Percentiles rank a stretch among this genome's conserved stretches.
These are phyloP conservation scores for Limnephilus lunatus DNA, from an alignment of 2,888 invertebrate species.

Conservation along the genomic window DNA sequence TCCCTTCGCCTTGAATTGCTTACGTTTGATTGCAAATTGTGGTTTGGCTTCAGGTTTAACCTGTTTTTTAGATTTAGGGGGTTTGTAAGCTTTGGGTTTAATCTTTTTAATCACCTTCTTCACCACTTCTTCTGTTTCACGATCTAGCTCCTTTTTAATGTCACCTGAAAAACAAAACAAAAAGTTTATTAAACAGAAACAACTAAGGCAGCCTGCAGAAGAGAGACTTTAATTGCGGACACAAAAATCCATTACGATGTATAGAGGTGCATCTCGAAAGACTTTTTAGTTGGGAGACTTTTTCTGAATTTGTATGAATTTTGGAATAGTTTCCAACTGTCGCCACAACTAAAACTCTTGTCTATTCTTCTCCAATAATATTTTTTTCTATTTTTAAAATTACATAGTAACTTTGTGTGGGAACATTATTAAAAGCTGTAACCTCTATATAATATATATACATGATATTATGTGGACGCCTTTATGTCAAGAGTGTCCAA, in stretches of 20 bases:
- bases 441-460: neutral
- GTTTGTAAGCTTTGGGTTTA: conserved; percentile 12
- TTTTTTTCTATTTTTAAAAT: too few species aligned
- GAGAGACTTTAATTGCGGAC: too few species aligned
- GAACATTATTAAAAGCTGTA: neutral
- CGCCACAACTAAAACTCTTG: too few species aligned
- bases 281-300: too few species aligned
- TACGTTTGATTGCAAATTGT: conserved; percentile 74
- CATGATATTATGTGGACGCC: neutral
- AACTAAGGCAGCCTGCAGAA: too few species aligned
- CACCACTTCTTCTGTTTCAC: conserved; percentile 66
- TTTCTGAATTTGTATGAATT: too few species aligned
- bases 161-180: conserved; percentile 71
- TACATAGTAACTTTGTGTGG: too few species aligned
- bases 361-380: too few species aligned
- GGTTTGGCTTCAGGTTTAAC: conserved; percentile 68
- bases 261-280: too few species aligned
- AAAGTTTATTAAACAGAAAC: neutral
- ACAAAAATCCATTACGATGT: too few species aligned
- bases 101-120: conserved; percentile 66
- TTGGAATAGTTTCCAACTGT: too few species aligned
- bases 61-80: conserved; percentile 67
- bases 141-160: conserved; percentile 67
- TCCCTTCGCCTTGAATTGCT: conserved; percentile 71
- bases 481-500: neutral